A percentile compares a stretch with the other conserved stretches of the same genome.
These are phyloP conservation scores for Oreortyx pictus DNA, from an alignment of 2,797 vertebrate genomes.

Conservation along the genomic window DNA sequence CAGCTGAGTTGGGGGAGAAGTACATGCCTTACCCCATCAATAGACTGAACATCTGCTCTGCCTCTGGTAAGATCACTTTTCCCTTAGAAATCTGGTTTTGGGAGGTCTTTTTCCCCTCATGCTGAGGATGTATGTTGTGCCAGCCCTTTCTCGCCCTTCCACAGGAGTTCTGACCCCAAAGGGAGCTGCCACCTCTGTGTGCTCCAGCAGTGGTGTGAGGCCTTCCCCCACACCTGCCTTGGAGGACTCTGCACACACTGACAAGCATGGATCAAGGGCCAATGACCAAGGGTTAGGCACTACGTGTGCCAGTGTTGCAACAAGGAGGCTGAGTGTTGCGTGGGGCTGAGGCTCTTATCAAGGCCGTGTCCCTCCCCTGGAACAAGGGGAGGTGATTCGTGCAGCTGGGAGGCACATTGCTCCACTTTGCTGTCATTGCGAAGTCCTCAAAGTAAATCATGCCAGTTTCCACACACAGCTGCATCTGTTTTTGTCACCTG, in stretches of 20 bases:
- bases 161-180: neutral
- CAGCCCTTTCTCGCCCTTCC: neutral
- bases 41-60: neutral
- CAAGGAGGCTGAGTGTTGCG: neutral
- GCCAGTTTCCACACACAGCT: neutral
- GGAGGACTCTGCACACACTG: neutral
- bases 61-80: neutral
- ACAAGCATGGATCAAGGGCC: neutral
- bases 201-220: neutral
- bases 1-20: neutral
- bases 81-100: neutral
- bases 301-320: neutral
- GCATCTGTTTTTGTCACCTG: neutral
- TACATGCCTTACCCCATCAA: neutral
- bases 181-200: neutral
- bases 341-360: neutral
- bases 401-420: neutral
- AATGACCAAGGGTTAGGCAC: neutral
- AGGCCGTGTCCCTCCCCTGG: neutral
- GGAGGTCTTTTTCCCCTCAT: accelerated
- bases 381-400: neutral
- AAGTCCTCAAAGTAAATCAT: neutral
- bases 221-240: neutral
- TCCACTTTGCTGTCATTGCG: accelerated
- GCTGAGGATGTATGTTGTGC: neutral